Base-by-base conservation (phyloP, 2,797 vertebrate species). In the Semaprochilodus insignis region DNA sequence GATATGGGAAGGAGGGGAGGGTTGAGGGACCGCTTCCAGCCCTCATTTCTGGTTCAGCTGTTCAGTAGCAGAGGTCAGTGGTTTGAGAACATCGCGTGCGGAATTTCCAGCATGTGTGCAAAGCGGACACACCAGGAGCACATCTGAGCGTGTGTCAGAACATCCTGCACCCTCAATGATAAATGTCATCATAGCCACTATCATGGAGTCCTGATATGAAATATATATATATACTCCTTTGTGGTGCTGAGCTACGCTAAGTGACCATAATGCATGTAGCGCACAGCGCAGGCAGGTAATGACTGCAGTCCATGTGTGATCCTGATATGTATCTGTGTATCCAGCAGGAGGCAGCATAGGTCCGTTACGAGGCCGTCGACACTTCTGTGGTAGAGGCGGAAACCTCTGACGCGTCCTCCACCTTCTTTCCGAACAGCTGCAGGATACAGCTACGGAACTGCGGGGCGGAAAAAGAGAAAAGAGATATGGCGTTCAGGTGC, bases 371-470 rank as follows among this genome's bases (percentile, higher is more conserved):
- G 15, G 70, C 70, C 2, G 70, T 72, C 17, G 96, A 96, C 16
- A 96, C 95, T 81, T 97, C 96, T 74, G 96, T 97, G 87, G 92
- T 95, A 83, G 96, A 96, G 84, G 94, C 80, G 51, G 96, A 96
- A 40, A 96, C 88, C 89, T 97, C 96, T 63, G 96, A 96, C 60
- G 91, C 92, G 72, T 96, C 96, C 0, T 96, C 95, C 55, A 92
- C 95, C 86, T 95, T 91, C 92, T 95, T 96, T n/a, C 96, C 96
- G 88, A 97, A 96, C 71, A 97, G 93, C 86, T 96, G 95, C 91
- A 96, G 87, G 89, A 97, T 97, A 90, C 96, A 96, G 82, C 90
- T 89, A 27, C 95, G 95, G 91, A 97, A 97, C 96, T 97, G 90
- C 60, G 62, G 31, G 62, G 59, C 62, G 85, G 31, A 31, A 31